These are phyloP conservation scores for Tuberolachnus salignus DNA, from an alignment of 2,888 invertebrate genomes.

Conservation along the genomic window DNA sequence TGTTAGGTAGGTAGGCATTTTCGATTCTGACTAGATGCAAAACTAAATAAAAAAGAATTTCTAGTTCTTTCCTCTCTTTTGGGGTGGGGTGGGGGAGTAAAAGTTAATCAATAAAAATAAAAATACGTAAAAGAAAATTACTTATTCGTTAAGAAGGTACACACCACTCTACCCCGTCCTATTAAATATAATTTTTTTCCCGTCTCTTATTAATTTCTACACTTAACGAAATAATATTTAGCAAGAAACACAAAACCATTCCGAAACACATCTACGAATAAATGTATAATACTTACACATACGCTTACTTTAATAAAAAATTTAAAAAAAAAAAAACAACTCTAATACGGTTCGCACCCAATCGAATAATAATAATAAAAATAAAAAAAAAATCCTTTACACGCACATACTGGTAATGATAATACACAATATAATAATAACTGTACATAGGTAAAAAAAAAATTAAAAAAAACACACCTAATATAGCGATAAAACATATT, in stretches of 20 bases:
- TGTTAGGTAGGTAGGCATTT: conserved; percentile 5
- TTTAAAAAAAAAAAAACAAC: conserved; percentile 10
- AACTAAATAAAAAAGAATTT: conserved; percentile 11
- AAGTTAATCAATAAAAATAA: neutral
- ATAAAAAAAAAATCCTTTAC: conserved; percentile 16
- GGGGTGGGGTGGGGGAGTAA: neutral
- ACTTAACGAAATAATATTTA: too few relatives aligned
- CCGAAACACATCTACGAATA: too few relatives aligned
- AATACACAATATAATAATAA: conserved; percentile 26
- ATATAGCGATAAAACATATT: conserved; percentile 49
- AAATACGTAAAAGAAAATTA: neutral
- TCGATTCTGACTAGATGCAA: conserved; percentile 44
- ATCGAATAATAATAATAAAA: conserved; percentile 3
- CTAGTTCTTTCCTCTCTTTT: conserved; percentile 4
- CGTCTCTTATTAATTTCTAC: too few relatives aligned
- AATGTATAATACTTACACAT: too few relatives aligned
- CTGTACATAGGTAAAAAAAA: conserved; percentile 16
- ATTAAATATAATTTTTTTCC: too few relatives aligned
- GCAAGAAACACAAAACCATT: too few relatives aligned
- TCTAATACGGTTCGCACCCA: neutral
- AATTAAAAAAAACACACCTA: conserved; percentile 13
- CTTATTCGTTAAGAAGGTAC: too few relatives aligned
- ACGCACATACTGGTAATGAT: conserved; percentile 12
- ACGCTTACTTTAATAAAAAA: conserved; percentile 38
- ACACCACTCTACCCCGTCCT: too few relatives aligned